Evolutionary conservation across 2,888 invertebrate genomes (phyloP).

Genomic region (Conops quadrifasciatus): DNA sequence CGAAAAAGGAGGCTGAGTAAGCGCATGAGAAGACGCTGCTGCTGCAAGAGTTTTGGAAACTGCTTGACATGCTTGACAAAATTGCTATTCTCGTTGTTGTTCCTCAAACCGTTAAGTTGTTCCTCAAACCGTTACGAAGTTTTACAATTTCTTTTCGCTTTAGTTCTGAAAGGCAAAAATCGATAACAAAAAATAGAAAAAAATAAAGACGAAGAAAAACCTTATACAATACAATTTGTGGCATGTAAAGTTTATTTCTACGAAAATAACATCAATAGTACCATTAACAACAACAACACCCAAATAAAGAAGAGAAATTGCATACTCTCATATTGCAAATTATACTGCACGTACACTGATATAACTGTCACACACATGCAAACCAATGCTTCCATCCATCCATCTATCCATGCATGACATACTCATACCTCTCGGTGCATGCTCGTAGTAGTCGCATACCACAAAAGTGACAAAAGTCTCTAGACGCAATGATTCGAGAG

Average conservation of each 20-base stretch:
- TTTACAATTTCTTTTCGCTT: not conserved
- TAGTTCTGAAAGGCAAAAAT: not conserved
- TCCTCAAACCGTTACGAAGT: not conserved
- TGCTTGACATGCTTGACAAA: not conserved
- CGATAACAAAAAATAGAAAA: not conserved
- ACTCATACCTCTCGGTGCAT: not conserved
- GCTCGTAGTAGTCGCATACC: not conserved
- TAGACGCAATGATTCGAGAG: not conserved
- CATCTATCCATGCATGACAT: too few relatives aligned
- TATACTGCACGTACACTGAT: too few relatives aligned
- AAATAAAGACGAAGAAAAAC: too few relatives aligned
- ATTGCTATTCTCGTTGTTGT: conserved; percentile 6
- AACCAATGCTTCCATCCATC: too few relatives aligned
- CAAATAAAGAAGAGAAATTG: not conserved
- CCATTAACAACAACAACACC: not conserved
- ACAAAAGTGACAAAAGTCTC: not conserved
- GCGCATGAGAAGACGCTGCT: too few relatives aligned
- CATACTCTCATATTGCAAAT: not conserved
- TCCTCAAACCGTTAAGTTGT: too few relatives aligned
- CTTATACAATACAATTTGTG: too few relatives aligned
- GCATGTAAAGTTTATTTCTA: not conserved
- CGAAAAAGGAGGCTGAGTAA: not conserved
- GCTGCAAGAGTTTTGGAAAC: not conserved
- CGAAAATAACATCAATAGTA: not conserved
- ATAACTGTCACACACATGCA: too few relatives aligned